Base-by-base conservation (phyloP, 2,797 vertebrate species). In the Hippopotamyrus pictus region DNA sequence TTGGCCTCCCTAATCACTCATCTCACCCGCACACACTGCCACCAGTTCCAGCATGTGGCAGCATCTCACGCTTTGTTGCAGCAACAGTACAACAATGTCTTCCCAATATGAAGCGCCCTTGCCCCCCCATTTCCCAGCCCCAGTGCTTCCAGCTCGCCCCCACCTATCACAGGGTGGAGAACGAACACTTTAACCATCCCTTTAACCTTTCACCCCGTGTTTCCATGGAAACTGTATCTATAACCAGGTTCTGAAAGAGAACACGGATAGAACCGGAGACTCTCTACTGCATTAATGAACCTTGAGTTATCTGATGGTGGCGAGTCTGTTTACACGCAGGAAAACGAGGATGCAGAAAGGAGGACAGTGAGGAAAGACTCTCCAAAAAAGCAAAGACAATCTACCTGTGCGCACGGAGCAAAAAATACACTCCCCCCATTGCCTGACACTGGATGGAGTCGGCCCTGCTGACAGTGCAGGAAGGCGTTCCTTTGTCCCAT, bases 1-100 rank as follows among this genome's bases (percentile, higher is more conserved):
- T 92, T 91, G 93, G 91, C n/a, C 33, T 83, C 33, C 33, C 50
- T 83, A 92, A 94, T 92, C 92, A 92, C 89, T 82, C 25, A 44
- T 93, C 89, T 88, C 91, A 91, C 89, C 89, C 89, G 90, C 91
- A 62, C 46, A 33, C 89, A 51, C 53, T 57, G 22, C 12, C 46
- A 22, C 79, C 79, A 84, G 44, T 25, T 5, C 14, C 4, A 2
- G 25, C 22, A 9, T 51, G 82, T 84, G 46, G 19, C 41, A 11
- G 82, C 82, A 51, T 59, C 53, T 17, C 0, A 37, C 50, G 14
- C 51, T 37, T 86, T 57, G 82, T 84, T 84, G 82, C n/a, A 5
- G 9, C n/a, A 25, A 46, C 44, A 50, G 46, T 14, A 48, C 19
- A 25, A 50, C 3, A 25, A 25, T 1, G 22, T 25, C 41, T 84